Evolutionary conservation across 2,888 invertebrate genomes (phyloP).

Genomic region (Andrena flavipes): DNA sequence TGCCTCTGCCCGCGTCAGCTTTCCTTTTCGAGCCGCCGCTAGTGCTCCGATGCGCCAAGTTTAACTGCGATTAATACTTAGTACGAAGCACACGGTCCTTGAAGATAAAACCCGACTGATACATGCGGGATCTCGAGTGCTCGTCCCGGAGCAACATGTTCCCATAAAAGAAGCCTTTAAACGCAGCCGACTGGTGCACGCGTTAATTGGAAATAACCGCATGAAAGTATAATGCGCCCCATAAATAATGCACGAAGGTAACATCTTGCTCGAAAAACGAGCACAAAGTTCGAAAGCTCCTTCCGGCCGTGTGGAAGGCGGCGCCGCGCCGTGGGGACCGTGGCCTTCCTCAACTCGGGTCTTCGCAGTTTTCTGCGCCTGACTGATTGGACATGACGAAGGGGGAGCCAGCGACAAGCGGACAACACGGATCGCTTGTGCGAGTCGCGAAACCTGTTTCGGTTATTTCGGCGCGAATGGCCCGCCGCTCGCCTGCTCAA

Average conservation of each 20-base stretch:
- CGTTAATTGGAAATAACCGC: slow-evolving; percentile 33
- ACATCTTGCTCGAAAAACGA: slow-evolving; percentile 30
- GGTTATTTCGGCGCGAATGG: slow-evolving; percentile 9
- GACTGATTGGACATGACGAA: slow-evolving; percentile 67
- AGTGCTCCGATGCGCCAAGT: too few relatives aligned
- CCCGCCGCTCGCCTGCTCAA: too few relatives aligned
- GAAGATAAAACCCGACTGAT: neutral
- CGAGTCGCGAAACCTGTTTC: slow-evolving; percentile 67
- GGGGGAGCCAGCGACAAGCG: slow-evolving; percentile 37
- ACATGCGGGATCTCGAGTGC: neutral
- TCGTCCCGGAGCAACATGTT: slow-evolving; percentile 24
- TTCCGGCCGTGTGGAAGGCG: slow-evolving; percentile 1
- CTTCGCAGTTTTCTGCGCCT: slow-evolving; percentile 49
- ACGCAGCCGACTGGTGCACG: slow-evolving; percentile 14
- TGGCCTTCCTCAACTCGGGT: slow-evolving; percentile 55
- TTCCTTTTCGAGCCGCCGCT: too few relatives aligned
- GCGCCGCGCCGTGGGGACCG: slow-evolving; percentile 41
- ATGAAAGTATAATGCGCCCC: slow-evolving; percentile 27
- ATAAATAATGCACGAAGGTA: slow-evolving; percentile 33
- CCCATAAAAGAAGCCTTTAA: slow-evolving; percentile 24
- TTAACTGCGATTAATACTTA: too few relatives aligned
- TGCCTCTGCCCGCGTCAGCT: too few relatives aligned
- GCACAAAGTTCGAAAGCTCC: slow-evolving; percentile 5
- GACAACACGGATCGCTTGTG: slow-evolving; percentile 55
- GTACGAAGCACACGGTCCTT: too few relatives aligned